These are phyloP conservation scores for Tauraco hartlaubi DNA, from an alignment of 2,797 vertebrate genomes.

Conservation along the genomic window DNA sequence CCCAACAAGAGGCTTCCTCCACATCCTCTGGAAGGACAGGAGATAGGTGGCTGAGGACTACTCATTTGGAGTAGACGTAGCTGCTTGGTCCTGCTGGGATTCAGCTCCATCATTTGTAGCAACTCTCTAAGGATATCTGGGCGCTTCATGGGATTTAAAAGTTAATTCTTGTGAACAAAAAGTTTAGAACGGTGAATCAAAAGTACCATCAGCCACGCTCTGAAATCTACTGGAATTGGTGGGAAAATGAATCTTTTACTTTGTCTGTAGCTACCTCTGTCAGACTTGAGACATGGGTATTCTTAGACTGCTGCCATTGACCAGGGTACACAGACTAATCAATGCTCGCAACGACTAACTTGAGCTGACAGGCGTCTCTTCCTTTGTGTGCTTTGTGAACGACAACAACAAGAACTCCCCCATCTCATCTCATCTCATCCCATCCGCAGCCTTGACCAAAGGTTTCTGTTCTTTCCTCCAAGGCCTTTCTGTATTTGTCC, in stretches of 20 bases:
- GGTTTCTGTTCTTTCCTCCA: background rate
- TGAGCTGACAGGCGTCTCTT: background rate
- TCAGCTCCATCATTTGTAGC: background rate
- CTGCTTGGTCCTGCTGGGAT: background rate
- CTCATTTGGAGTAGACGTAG: rapidly evolving
- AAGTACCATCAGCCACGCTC: background rate
- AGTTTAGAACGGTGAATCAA: background rate
- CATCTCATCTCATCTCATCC: background rate
- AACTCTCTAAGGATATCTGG: background rate
- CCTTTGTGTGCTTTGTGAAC: background rate
- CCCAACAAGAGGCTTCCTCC: background rate
- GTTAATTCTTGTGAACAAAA: background rate
- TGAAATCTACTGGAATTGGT: background rate
- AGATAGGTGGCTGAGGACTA: background rate
- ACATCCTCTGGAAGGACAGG: background rate
- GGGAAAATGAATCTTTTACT: background rate
- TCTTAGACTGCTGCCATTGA: background rate
- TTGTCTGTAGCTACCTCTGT: background rate
- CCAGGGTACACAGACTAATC: background rate
- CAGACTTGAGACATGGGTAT: background rate
- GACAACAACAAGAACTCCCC: background rate
- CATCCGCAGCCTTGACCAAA: background rate
- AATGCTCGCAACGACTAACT: background rate
- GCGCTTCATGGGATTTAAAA: background rate
- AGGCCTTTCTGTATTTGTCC: background rate